Percentiles rank a stretch among this genome's conserved stretches.
These are phyloP conservation scores for Plutella xylostella DNA, from an alignment of 2,888 invertebrate species.

Conservation along the genomic window DNA sequence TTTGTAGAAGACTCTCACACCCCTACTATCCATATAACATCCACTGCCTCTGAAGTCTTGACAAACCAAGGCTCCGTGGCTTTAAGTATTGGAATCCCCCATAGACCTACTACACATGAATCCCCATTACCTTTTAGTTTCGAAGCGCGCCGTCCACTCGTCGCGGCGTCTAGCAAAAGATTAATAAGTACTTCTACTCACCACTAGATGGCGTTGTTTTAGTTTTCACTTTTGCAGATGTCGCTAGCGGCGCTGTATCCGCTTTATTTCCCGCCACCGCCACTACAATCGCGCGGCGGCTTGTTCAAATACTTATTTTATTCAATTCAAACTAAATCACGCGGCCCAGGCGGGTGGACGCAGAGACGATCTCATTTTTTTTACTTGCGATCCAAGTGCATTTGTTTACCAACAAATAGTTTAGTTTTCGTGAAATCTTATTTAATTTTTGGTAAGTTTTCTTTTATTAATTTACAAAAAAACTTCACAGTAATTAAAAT, in stretches of 20 bases:
- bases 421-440: neutral
- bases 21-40: too few species aligned
- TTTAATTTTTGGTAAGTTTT: neutral
- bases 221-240: constrained; percentile 23
- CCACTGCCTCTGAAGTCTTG: too few species aligned
- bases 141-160: too few species aligned
- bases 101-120: too few species aligned
- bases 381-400: neutral
- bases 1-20: too few species aligned
- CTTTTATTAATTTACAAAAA: too few species aligned
- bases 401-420: neutral
- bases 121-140: too few species aligned
- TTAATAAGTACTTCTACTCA: constrained; percentile 4
- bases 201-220: constrained; percentile 31
- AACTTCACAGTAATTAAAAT: too few species aligned
- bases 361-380: neutral
- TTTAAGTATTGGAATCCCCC: too few species aligned
- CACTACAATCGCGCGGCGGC: constrained; percentile 29
- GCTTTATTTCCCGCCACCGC: constrained; percentile 20
- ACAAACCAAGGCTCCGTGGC: too few species aligned
- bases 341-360: constrained; percentile 42
- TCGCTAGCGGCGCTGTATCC: constrained; percentile 21
- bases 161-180: too few species aligned
- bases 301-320: constrained; percentile 55
- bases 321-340: constrained; percentile 53